These are phyloP conservation scores for Furcifer pardalis DNA, from an alignment of 2,797 vertebrate genomes.

Conservation along the genomic window DNA sequence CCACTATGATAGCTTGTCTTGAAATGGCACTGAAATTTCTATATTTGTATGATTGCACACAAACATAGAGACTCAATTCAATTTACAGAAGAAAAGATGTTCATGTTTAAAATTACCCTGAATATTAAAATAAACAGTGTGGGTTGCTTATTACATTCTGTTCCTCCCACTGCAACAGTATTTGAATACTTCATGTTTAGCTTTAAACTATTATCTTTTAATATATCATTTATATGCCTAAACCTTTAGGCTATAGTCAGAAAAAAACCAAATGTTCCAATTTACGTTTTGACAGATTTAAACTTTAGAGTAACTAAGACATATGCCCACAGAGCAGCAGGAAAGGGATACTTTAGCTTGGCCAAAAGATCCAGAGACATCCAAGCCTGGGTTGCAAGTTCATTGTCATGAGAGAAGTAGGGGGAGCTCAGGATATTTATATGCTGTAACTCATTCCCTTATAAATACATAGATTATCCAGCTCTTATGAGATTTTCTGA, in stretches of 20 bases:
- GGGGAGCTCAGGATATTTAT: not conserved
- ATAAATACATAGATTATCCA: not conserved
- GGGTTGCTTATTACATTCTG: conserved; percentile 17
- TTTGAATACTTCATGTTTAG: conserved; percentile 1
- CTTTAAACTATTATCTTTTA: conserved; percentile 47
- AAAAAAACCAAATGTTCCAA: conserved; percentile 26
- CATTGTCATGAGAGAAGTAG: not conserved
- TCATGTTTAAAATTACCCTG: conserved; percentile 28
- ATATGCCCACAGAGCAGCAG: not conserved
- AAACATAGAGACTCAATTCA: conserved; percentile 22
- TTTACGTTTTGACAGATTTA: not conserved
- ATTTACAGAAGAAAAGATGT: conserved; percentile 39
- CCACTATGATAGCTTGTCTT: conserved; percentile 42
- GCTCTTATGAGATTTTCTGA: not conserved
- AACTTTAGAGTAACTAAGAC: conserved; percentile 24
- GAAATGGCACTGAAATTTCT: conserved; percentile 5
- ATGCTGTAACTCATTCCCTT: not conserved
- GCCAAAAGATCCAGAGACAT: not conserved
- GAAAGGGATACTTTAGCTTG: not conserved
- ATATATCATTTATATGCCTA: conserved; percentile 27
- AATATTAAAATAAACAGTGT: conserved; percentile 37
- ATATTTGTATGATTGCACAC: conserved; percentile 33
- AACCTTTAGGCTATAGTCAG: conserved; percentile 42
- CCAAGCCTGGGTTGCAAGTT: not conserved
- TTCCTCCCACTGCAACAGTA: conserved; percentile 12